Conservation (phyloP, 2,113 vertebrate species). For the Odontesthes bonariensis region DNA sequence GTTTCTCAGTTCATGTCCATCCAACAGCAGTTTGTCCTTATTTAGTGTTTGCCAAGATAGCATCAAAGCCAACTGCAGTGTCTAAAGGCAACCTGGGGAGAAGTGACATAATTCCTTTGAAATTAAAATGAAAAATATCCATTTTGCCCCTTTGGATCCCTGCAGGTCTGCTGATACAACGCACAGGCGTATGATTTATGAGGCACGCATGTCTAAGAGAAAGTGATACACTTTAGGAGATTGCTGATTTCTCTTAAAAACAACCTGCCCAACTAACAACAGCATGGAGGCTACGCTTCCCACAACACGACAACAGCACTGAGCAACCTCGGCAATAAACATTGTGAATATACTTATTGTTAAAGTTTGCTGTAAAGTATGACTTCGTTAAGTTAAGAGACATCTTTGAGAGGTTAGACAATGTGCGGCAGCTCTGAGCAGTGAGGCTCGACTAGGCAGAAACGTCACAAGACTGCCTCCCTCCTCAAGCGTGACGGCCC, state of each 20-base stretch:
- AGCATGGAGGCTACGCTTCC: not conserved
- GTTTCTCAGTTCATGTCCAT: not conserved
- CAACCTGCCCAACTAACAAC: constrained; percentile 1
- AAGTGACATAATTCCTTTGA: not conserved
- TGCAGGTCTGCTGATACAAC: not conserved
- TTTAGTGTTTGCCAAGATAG: constrained; percentile 1
- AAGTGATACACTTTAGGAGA: not conserved
- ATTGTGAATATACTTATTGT: no score
- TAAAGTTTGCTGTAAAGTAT: not conserved
- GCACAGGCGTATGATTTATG: not conserved
- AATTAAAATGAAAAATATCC: not conserved
- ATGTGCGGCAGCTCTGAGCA: constrained; percentile 10
- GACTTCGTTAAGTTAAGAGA: not conserved
- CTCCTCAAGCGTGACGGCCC: constrained; percentile 63
- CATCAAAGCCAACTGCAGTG: not conserved
- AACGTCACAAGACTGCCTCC: constrained; percentile 71
- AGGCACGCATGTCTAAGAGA: constrained; percentile 23
- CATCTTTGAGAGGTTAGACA: not conserved
- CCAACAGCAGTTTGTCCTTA: not conserved
- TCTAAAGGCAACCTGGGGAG: not conserved
- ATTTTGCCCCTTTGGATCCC: not conserved
- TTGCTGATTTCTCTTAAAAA: constrained; percentile 14
- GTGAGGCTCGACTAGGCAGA: constrained; percentile 27
- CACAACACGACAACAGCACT: not conserved
- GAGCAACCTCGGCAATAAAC: no score